Conservation (phyloP, 2,113 vertebrate species). For the Psilopogon haemacephalus region DNA sequence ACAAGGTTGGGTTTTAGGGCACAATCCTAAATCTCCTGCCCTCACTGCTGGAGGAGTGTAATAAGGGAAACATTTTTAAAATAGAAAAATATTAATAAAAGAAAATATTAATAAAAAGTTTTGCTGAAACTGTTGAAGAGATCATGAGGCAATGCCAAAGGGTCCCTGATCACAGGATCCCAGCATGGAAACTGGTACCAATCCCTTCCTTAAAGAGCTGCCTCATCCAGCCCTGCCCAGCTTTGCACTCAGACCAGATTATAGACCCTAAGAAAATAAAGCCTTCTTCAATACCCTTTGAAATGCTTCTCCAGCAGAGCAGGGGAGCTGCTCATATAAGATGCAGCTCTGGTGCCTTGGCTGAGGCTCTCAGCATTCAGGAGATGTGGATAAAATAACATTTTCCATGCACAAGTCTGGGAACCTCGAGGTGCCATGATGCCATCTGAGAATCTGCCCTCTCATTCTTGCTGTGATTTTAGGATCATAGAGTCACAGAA, state of each 20-base stretch:
- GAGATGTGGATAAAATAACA: background rate
- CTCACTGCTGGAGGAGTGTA: background rate
- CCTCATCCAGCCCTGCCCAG: background rate
- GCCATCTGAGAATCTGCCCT: background rate
- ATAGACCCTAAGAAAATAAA: background rate
- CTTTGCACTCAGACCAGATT: background rate
- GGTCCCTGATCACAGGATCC: background rate
- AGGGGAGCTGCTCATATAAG: background rate
- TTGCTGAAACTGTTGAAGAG: background rate
- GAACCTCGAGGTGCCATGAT: rapidly evolving
- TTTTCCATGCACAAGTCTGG: background rate
- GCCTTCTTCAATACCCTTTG: background rate
- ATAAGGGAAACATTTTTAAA: too few relatives aligned
- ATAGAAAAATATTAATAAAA: background rate
- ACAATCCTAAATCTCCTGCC: background rate
- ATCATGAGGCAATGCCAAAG: background rate
- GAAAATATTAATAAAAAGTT: background rate
- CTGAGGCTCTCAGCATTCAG: rapidly evolving
- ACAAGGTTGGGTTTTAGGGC: background rate
- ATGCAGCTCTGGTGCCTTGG: background rate
- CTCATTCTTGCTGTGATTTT: background rate
- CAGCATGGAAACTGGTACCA: background rate
- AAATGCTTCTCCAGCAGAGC: background rate
- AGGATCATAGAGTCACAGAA: too few relatives aligned
- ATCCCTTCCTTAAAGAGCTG: background rate